Base-by-base conservation (phyloP, 2,888 invertebrate species). In the Aphidoletes aphidimyza region DNA sequence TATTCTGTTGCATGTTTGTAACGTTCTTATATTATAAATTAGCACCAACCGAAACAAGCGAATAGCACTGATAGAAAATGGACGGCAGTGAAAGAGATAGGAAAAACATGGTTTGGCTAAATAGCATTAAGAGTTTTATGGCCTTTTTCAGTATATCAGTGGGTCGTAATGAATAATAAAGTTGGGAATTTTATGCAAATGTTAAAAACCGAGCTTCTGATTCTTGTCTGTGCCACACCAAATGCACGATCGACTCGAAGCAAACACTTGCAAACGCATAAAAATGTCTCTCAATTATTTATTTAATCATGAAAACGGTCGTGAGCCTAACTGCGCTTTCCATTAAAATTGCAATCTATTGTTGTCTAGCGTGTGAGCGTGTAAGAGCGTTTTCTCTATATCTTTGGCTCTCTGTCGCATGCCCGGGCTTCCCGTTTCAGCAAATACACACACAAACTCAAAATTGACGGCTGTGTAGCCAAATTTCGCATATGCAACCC, bases 161-260 rank as follows among this genome's bases (percentile, higher is more conserved):
- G 69, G 69, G 69, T 69, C 34, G 69, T 69, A 69, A 69, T 69
- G 69, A 69, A 69, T 69, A 69, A 69, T 69, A 69, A 69, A 69
- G 54, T 54, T 54, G 54, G 9, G 3, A 11, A 3, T 30, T 69
- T 34, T 69, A 69, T 69, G 69, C 69, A 69, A 69, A 69, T 69
- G 69, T 34, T 34, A 69, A 69, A n/a, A n/a, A n/a, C n/a, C n/a
- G n/a, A n/a, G n/a, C n/a, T n/a, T n/a, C n/a, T n/a, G n/a, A n/a
- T n/a, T n/a, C n/a, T n/a, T n/a, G n/a, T n/a, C n/a, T n/a, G n/a
- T n/a, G n/a, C n/a, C n/a, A n/a, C n/a, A n/a, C n/a, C n/a, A n/a
- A n/a, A n/a, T n/a, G n/a, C n/a, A n/a, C n/a, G n/a, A 69, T 34
- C 69, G 30, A 69, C 30, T 34, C 26, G 54, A 19, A 9, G 22